Conservation (phyloP, 2,797 vertebrate species). For the Erethizon dorsatum region DNA sequence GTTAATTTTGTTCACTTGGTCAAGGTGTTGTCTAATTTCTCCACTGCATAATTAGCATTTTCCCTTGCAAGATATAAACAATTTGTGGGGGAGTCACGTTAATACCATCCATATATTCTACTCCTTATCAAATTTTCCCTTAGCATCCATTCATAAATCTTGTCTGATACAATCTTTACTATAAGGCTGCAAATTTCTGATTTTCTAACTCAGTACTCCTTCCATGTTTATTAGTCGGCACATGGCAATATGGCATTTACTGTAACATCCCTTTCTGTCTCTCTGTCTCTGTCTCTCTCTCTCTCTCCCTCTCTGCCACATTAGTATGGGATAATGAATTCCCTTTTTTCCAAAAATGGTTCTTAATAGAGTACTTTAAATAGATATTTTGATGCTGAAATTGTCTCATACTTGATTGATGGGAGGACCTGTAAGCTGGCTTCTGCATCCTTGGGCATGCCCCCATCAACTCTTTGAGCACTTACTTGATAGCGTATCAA, state of each 20-base stretch:
- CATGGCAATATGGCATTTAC: neutral
- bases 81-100: neutral
- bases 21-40: neutral
- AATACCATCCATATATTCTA: neutral
- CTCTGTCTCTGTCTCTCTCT: neutral
- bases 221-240: neutral
- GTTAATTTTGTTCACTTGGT: neutral
- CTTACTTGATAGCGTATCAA: neutral
- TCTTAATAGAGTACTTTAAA: neutral
- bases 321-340: neutral
- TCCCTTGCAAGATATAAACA: neutral
- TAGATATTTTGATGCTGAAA: slow-evolving; percentile 17
- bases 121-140: neutral
- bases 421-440: neutral
- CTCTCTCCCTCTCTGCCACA: neutral
- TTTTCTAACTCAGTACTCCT: neutral
- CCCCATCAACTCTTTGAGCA: neutral
- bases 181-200: neutral
- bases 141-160: neutral
- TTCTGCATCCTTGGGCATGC: neutral
- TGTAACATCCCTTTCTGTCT: neutral
- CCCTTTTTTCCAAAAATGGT: neutral
- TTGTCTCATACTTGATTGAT: neutral
- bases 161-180: neutral
- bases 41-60: neutral